Evolutionary conservation across 2,888 invertebrate species (phyloP), one percentile per base, ranked within the genome.

Genomic region (Eupithecia pulchellata): DNA sequence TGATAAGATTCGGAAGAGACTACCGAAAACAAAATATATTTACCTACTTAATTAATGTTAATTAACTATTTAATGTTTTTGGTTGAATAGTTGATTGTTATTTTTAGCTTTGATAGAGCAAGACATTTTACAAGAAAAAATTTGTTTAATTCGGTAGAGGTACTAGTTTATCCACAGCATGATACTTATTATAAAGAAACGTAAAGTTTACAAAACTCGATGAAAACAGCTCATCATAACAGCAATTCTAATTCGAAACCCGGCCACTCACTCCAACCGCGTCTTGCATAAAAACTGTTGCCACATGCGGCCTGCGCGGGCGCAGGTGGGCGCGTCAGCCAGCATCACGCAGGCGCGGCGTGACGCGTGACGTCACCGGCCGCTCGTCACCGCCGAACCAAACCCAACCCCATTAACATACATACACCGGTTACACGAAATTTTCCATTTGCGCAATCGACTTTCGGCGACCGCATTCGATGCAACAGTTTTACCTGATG

Each of bases 331-430:
- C 89, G 88, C 89, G 90, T 86, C 91, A 47, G 42, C 42, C 42
- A 20, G n/a, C n/a, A n/a, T 9, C 42, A 91, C 88, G 91, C 88
- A 73, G 71, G 63, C 76, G 63, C 68, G 47, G 88, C 91, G 89
- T 92, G 91, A 72, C 72, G 71, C 67, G 73, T 89, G 89, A 91
- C 92, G 92, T 91, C 90, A 90, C 34, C 25, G 9, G 42, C 20
- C 79, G 42, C 83, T 81, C 92, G 92, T 92, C 92, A 92, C 71
- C 66, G 72, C 77, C 62, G 76, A 68, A 75, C 71, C 68, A 72
- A 64, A 76, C 77, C 73, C 73, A 69, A 72, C 76, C 69, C 80
- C 86, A 81, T 83, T 82, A 82, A 83, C 86, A 85, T 83, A 83
- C 86, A 85, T 83, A 84, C 77, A 76, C 75, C 72, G 73, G 75